phyloP scores from a whole-genome alignment of 2,113 vertebrate species.

The Ariopsis seemanni region DNA sequence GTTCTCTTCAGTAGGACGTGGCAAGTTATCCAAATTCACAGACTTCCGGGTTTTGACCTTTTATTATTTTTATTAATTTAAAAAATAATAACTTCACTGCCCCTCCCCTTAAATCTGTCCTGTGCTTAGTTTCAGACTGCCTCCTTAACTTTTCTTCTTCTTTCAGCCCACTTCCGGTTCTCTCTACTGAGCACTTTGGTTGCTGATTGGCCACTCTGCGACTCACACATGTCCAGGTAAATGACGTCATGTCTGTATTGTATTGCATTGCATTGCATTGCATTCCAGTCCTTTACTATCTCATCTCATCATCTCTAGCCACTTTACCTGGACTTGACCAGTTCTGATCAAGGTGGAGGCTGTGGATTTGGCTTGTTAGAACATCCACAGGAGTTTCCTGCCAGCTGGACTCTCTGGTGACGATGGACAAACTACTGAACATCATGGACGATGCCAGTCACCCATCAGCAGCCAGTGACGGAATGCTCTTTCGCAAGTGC shows the following conservation, averaged over 20 bases:
- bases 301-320: too few relatives aligned
- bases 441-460: too few relatives aligned
- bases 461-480: too few relatives aligned
- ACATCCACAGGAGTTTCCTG: too few relatives aligned
- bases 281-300: constrained; percentile 27
- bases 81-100: not conserved
- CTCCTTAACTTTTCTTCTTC: constrained; percentile 58
- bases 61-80: too few relatives aligned
- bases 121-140: constrained; percentile 53
- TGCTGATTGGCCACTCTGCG: constrained; percentile 32
- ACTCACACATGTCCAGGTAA: constrained; percentile 57
- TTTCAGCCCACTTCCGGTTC: constrained; percentile 52
- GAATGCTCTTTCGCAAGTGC: too few relatives aligned
- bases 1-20: constrained; percentile 33
- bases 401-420: too few relatives aligned
- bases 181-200: constrained; percentile 53
- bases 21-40: constrained; percentile 39
- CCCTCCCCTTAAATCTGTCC: constrained; percentile 42
- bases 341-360: too few relatives aligned
- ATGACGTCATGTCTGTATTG: constrained; percentile 35
- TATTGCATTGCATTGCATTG: too few relatives aligned
- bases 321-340: too few relatives aligned
- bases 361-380: too few relatives aligned
- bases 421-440: too few relatives aligned
- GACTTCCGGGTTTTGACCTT: constrained; percentile 14